Percentiles rank a stretch among this genome's conserved stretches.
Conservation (phyloP, 1,140 invertebrate species). For the Myzus persicae region DNA sequence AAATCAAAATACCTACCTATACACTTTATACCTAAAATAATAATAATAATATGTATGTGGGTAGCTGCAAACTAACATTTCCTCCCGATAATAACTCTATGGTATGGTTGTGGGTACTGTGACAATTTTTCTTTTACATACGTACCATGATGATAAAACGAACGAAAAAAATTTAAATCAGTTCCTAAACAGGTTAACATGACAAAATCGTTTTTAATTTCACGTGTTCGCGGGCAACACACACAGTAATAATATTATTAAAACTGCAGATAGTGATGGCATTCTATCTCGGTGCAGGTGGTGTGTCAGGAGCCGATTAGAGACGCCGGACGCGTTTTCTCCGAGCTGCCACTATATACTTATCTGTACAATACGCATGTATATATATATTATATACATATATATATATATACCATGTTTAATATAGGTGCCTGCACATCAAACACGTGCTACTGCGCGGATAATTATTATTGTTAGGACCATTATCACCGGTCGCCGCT, state of each 20-base stretch:
- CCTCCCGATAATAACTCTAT: neutral
- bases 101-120: neutral
- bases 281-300: neutral
- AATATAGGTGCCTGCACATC: neutral
- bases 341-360: neutral
- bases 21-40: too few relatives aligned
- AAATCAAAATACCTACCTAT: neutral
- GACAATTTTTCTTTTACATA: neutral
- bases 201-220: neutral
- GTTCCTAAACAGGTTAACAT: neutral
- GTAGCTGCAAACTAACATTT: neutral
- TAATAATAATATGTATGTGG: too few relatives aligned
- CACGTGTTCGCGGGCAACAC: neutral
- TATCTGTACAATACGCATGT: neutral
- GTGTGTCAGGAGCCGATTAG: neutral
- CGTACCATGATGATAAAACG: neutral
- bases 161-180: neutral
- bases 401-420: too few relatives aligned
- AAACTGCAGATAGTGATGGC: neutral
- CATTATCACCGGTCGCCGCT: neutral
- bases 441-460: neutral
- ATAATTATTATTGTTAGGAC: neutral
- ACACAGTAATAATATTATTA: neutral
- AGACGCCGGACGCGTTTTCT: conserved; percentile 16
- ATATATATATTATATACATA: too few relatives aligned